Evolutionary conservation across 2,888 invertebrate genomes (phyloP).

Genomic region (Uloborus plumipes): DNA sequence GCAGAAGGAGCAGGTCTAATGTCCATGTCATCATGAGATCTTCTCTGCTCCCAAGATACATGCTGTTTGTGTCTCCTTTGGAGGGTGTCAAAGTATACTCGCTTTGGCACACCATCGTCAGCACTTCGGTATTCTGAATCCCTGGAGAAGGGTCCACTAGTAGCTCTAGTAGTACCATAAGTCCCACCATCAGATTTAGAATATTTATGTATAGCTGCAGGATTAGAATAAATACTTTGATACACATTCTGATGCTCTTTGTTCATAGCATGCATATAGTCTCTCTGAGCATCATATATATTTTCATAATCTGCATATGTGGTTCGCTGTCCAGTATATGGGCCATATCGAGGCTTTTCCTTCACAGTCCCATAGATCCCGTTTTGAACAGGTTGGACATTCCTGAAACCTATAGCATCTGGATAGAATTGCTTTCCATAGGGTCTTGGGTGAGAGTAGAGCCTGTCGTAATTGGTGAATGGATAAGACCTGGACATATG

Average conservation of each 20-base stretch:
- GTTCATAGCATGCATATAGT: slow-evolving; percentile 30
- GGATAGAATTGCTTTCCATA: slow-evolving; percentile 57
- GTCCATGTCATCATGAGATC: slow-evolving; percentile 65
- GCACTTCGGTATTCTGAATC: slow-evolving; percentile 29
- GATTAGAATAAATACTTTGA: slow-evolving; percentile 29
- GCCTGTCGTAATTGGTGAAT: slow-evolving; percentile 43
- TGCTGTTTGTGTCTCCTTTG: slow-evolving; percentile 57
- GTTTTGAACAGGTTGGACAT: slow-evolving; percentile 54
- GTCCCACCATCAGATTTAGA: slow-evolving; percentile 60
- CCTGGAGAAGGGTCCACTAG: slow-evolving; percentile 3
- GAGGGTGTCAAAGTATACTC: slow-evolving; percentile 57
- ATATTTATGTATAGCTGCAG: slow-evolving; percentile 40
- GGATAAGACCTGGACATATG: slow-evolving; percentile 58
- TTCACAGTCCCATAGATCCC: slow-evolving; percentile 50
- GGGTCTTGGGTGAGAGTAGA: slow-evolving; percentile 43
- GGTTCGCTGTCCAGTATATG: slow-evolving; percentile 6
- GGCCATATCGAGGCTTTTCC: too few species aligned
- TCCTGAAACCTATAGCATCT: slow-evolving; percentile 42
- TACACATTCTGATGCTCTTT: slow-evolving; percentile 32
- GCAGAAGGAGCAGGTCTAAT: slow-evolving; percentile 61
- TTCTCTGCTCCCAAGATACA: slow-evolving; percentile 56
- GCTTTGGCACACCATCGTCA: slow-evolving; percentile 25
- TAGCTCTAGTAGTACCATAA: slow-evolving; percentile 47
- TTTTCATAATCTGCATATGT: slow-evolving; percentile 64
- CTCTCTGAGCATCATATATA: slow-evolving; percentile 59